These are phyloP conservation scores for Callyntrura sp. DNA, from an alignment of 2,888 invertebrate species.

Conservation along the genomic window DNA sequence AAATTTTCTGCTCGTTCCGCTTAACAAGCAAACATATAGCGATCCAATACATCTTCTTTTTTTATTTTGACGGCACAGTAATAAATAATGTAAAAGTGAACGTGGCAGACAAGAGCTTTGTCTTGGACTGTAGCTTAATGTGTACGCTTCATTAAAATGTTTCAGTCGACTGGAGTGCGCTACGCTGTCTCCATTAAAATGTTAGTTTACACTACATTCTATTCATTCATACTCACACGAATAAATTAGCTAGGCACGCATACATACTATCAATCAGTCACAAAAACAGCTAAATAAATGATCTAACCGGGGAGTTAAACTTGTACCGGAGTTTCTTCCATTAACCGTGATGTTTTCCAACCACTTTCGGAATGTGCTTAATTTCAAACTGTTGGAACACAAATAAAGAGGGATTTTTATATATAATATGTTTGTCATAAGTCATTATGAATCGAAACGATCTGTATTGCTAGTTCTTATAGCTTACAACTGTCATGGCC, in stretches of 20 bases:
- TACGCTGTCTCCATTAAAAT: neutral
- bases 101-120: slow-evolving; percentile 1
- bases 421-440: too few relatives aligned
- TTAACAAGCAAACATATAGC: too few relatives aligned
- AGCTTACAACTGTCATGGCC: slow-evolving; percentile 64
- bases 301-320: too few relatives aligned
- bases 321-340: neutral
- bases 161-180: slow-evolving; percentile 26
- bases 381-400: slow-evolving; percentile 57
- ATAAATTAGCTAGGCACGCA: slow-evolving; percentile 34
- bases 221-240: neutral
- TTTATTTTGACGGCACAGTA: neutral
- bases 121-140: neutral
- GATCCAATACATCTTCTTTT: neutral
- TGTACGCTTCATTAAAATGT: slow-evolving; percentile 16
- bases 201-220: neutral
- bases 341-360: slow-evolving; percentile 69
- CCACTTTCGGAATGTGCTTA: slow-evolving; percentile 72
- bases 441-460: too few relatives aligned
- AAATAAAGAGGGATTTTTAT: neutral
- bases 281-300: too few relatives aligned
- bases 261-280: slow-evolving; percentile 31
- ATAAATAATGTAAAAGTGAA: neutral
- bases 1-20: too few relatives aligned
- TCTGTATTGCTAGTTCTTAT: too few relatives aligned